These are phyloP conservation scores for Ornithoptera alexandrae DNA, from an alignment of 2,888 invertebrate species.

Conservation along the genomic window DNA sequence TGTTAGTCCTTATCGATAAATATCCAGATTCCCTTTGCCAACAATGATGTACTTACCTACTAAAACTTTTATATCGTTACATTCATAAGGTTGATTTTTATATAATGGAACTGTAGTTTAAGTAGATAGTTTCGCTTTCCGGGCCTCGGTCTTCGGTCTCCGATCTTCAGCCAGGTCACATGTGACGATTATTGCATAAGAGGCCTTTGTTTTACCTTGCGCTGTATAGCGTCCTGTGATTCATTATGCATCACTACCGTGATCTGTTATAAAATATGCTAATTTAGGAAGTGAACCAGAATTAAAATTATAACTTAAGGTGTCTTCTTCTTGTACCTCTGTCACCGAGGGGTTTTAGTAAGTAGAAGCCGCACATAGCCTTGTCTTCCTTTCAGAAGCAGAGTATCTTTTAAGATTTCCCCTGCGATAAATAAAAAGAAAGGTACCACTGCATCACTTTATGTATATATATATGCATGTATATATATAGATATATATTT, in stretches of 20 bases:
- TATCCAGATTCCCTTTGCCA: conserved; percentile 20
- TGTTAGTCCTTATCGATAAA: conserved; percentile 10
- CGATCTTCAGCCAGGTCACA: conserved; percentile 47
- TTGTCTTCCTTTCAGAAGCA: too few relatives aligned
- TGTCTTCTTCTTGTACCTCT: too few relatives aligned
- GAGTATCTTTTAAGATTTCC: too few relatives aligned
- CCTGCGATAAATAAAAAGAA: too few relatives aligned
- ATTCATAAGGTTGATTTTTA: not conserved
- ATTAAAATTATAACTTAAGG: too few relatives aligned
- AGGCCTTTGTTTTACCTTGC: conserved; percentile 47
- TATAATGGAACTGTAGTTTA: conserved; percentile 3
- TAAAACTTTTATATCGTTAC: not conserved
- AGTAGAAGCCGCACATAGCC: too few relatives aligned
- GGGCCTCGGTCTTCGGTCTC: conserved; percentile 42
- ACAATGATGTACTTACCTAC: conserved; percentile 13
- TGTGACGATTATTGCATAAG: conserved; percentile 52
- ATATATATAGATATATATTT: too few relatives aligned
- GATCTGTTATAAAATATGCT: too few relatives aligned
- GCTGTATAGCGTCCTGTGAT: conserved; percentile 45
- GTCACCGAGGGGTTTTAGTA: too few relatives aligned
- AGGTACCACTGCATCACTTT: too few relatives aligned
- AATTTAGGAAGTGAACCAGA: too few relatives aligned
- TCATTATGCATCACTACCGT: conserved; percentile 31
- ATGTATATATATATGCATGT: too few relatives aligned
- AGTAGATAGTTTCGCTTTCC: conserved; percentile 34